Conservation (phyloP, 2,888 invertebrate genomes). For the Polietes domitor region DNA sequence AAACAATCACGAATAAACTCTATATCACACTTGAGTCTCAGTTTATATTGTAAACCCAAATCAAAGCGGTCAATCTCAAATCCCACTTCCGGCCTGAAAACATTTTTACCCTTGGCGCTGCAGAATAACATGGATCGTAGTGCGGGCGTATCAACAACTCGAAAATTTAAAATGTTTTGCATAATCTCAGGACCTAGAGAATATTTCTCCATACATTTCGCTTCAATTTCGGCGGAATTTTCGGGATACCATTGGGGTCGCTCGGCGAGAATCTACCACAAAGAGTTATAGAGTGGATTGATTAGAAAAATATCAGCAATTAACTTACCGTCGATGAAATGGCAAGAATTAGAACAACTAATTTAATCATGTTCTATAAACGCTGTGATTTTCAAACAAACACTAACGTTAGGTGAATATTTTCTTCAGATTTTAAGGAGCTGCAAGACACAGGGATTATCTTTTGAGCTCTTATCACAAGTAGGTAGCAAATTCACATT, state of each 20-base stretch:
- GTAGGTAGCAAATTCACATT: no score
- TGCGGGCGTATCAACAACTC: conserved; percentile 33
- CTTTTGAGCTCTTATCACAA: no score
- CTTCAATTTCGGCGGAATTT: conserved; percentile 8
- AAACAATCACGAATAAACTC: background rate
- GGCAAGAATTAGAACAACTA: no score
- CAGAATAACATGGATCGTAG: conserved; percentile 36
- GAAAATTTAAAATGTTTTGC: conserved; percentile 37
- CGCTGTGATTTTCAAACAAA: no score
- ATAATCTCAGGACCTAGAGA: background rate
- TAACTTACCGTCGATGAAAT: no score
- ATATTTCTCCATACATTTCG: conserved; percentile 39
- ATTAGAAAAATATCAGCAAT: no score
- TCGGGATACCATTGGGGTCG: conserved; percentile 38
- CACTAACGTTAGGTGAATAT: no score
- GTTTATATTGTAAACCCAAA: background rate
- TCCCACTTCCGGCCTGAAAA: conserved; percentile 21
- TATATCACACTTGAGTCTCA: background rate
- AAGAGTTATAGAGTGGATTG: background rate
- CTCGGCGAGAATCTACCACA: conserved; percentile 5
- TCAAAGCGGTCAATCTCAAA: conserved; percentile 14
- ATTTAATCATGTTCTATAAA: no score
- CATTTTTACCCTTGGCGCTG: background rate
- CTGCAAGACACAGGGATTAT: no score
- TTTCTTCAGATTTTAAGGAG: no score